Base-by-base conservation (phyloP, 2,797 vertebrate genomes). In the Epinephelus coioides region DNA sequence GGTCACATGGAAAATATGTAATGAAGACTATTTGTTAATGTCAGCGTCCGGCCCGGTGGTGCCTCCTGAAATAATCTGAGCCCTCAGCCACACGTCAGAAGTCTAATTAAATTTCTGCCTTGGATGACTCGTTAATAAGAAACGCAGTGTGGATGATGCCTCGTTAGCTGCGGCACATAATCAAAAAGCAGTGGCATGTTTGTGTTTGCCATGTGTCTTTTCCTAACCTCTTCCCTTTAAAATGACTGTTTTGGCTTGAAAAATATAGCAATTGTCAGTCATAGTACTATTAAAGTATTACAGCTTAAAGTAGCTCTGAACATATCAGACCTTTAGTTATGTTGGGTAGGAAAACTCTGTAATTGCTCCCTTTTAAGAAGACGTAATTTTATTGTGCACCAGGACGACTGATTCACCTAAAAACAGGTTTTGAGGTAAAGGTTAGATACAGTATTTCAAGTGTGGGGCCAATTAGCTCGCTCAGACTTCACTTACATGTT, bases 11-110 rank as follows among this genome's bases (percentile, higher is more conserved):
- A 96, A 97, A 96, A 95, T 90, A 89, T 94, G 76, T 87, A 95
- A 96, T 94, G 95, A 96, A 89, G 68, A 40, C 86, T 88, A 92
- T 96, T 97, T 96, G 92, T 96, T 96, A 95, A 92, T 82, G 95
- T 95, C 94, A 93, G 71, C 44, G 69, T 38, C 59, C 85, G 90
- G 88, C 88, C 76, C 82, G 73, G 94, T 79, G 71, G 73, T 51
- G 85, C 40, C 50, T 79, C 72, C 40, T 82, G 47, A 89, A 30
- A 66, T 86, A 85, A 88, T 67, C 79, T 67, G 70, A 82, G 86
- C 86, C 72, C 86, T 81, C 5, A 11, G 81, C 89, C 84, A 57
- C 57, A 49, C 85, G 83, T 84, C 87, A 82, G 81, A 94, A 92
- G 92, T 95, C 93, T 95, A 96, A 97, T 97, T 96, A 95, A 91